These are phyloP conservation scores for Scrobipalpa atriplicella DNA, from an alignment of 2,888 invertebrate species.

Conservation along the genomic window DNA sequence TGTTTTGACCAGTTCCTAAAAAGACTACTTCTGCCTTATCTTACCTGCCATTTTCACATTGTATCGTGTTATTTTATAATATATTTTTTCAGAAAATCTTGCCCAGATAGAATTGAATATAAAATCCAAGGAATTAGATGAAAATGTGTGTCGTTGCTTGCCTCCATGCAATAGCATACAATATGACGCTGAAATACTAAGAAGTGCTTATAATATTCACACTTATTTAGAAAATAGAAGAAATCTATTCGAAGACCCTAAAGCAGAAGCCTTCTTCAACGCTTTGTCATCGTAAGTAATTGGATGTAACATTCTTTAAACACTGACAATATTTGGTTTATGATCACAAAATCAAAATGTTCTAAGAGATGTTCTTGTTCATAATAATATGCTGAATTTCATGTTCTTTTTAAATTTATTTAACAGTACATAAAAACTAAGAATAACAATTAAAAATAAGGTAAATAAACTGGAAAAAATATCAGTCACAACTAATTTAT, in stretches of 20 bases:
- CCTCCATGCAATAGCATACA: conserved; percentile 81
- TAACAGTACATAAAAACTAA: too few relatives aligned
- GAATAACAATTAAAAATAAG: too few relatives aligned
- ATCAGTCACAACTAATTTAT: too few relatives aligned
- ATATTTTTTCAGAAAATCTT: conserved; percentile 39
- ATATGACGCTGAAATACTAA: conserved; percentile 85
- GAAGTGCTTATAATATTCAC: conserved; percentile 76
- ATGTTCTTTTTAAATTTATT: too few relatives aligned
- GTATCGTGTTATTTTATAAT: conserved; percentile 10
- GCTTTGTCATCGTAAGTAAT: background rate
- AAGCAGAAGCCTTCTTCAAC: background rate
- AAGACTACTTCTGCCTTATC: too few relatives aligned
- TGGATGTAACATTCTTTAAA: background rate
- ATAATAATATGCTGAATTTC: too few relatives aligned
- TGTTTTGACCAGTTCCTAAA: too few relatives aligned
- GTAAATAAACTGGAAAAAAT: too few relatives aligned
- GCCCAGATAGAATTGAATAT: conserved; percentile 31
- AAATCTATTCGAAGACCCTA: background rate
- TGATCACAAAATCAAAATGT: too few relatives aligned
- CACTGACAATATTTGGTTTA: too few relatives aligned
- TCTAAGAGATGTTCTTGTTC: too few relatives aligned
- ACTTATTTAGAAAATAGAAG: background rate
- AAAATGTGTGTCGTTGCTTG: conserved; percentile 41
- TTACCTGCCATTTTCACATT: too few relatives aligned
- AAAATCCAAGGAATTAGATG: background rate